Percentiles rank a stretch among this genome's conserved stretches.
Evolutionary conservation across 2,113 vertebrate species (phyloP).

Genomic region (Chaetodon trifascialis): DNA sequence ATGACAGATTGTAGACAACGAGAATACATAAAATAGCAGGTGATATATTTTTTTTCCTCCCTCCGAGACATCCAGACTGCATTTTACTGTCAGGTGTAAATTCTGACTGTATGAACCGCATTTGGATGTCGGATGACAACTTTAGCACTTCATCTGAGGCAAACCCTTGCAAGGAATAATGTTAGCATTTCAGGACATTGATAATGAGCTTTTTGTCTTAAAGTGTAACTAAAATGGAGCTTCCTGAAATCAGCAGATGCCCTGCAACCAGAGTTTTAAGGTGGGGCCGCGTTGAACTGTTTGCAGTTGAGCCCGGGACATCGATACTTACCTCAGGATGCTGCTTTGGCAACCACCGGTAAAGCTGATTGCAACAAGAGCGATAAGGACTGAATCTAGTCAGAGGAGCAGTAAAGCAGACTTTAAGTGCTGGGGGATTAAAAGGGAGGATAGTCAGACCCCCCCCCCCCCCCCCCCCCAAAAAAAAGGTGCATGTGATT

Average conservation of each 20-base stretch:
- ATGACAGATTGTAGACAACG: conserved; percentile 49
- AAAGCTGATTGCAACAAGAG: conserved; percentile 54
- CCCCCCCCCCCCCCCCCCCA: no score
- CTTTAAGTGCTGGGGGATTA: neutral
- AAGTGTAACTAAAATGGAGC: neutral
- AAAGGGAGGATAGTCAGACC: neutral
- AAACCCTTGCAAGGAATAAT: neutral
- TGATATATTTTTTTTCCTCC: conserved; percentile 1
- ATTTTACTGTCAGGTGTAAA: conserved; percentile 53
- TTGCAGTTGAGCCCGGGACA: conserved; percentile 17
- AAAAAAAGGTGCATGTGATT: neutral
- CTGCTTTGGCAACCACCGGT: conserved; percentile 40
- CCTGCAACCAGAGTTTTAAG: neutral
- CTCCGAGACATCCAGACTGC: conserved; percentile 33
- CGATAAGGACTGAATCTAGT: conserved; percentile 39
- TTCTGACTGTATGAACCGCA: conserved; percentile 17
- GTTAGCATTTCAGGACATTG: neutral
- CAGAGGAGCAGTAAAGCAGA: conserved; percentile 51
- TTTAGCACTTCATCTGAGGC: neutral
- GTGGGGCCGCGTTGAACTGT: neutral
- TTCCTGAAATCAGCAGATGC: neutral
- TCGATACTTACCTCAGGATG: conserved; percentile 29
- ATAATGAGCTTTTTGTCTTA: neutral
- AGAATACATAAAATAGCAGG: conserved; percentile 56
- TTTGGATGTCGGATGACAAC: neutral